These are phyloP conservation scores for Sialia sialis DNA, from an alignment of 2,113 vertebrate species.

Conservation along the genomic window DNA sequence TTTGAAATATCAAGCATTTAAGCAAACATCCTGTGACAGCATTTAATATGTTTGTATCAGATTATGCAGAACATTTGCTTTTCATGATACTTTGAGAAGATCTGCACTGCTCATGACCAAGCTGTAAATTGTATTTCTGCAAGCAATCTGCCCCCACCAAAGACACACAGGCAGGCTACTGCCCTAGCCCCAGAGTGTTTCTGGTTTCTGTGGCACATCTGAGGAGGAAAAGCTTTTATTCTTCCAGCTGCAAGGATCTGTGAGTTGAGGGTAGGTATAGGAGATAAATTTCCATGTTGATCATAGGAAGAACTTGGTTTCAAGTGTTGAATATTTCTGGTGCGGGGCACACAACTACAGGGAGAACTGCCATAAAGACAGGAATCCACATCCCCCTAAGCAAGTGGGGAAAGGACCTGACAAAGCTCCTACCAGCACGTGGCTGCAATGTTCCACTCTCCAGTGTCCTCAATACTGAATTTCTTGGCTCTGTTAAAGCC, in stretches of 20 bases:
- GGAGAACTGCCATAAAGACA: not conserved
- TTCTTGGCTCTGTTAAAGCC: not conserved
- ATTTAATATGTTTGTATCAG: not conserved
- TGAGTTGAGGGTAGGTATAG: not conserved
- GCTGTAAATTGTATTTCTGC: not conserved
- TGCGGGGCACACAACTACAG: not conserved
- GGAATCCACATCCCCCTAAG: not conserved
- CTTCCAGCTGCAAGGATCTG: not conserved
- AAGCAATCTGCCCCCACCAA: not conserved
- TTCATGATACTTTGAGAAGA: not conserved
- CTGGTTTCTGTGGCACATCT: not conserved
- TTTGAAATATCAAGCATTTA: slow-evolving; percentile 15
- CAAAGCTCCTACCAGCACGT: not conserved
- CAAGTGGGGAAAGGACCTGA: not conserved
- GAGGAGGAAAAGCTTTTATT: not conserved
- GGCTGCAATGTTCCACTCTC: not conserved
- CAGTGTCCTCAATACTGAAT: not conserved
- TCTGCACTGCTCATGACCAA: not conserved
- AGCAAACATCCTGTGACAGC: not conserved
- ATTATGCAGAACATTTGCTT: not conserved
- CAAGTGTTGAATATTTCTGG: not conserved
- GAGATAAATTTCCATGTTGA: not conserved
- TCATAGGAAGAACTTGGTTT: not conserved
- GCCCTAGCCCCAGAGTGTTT: not conserved
- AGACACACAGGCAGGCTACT: not conserved